These are phyloP conservation scores for Philereme transversata DNA, from an alignment of 2,888 invertebrate species.

Conservation along the genomic window DNA sequence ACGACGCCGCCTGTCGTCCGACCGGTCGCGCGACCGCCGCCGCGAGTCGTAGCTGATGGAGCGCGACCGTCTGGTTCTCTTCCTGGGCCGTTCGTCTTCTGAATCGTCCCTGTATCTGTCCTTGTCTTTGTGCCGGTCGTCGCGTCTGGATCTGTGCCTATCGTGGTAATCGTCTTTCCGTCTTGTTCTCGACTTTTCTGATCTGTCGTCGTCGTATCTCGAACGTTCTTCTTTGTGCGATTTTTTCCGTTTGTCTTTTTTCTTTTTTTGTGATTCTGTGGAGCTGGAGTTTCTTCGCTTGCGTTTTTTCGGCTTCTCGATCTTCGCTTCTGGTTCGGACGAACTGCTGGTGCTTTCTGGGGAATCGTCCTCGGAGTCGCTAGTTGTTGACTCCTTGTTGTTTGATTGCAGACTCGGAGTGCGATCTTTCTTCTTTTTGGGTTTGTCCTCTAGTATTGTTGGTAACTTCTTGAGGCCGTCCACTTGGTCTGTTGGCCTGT, in stretches of 20 bases:
- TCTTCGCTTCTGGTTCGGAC: conserved; percentile 55
- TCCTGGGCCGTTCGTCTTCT: conserved; percentile 66
- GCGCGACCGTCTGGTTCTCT: conserved; percentile 65
- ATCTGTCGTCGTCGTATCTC: conserved; percentile 59
- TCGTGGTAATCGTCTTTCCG: conserved; percentile 64
- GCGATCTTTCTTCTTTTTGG: conserved; percentile 58
- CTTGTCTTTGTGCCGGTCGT: conserved; percentile 60
- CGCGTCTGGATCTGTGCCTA: conserved; percentile 59
- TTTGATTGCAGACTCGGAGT: conserved; percentile 67
- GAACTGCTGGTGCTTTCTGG: conserved; percentile 57
- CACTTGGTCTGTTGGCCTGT: conserved; percentile 62
- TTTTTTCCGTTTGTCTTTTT: conserved; percentile 60
- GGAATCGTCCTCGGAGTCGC: conserved; percentile 69
- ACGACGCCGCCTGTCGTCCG: conserved; percentile 48
- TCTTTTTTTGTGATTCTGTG: conserved; percentile 62
- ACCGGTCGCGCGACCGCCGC: conserved; percentile 49
- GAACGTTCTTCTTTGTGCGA: conserved; percentile 55
- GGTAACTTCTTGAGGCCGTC: conserved; percentile 65
- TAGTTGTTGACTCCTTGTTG: conserved; percentile 69
- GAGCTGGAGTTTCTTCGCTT: conserved; percentile 67
- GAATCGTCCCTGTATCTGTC: conserved; percentile 71
- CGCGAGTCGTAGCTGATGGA: conserved; percentile 64
- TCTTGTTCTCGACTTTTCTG: conserved; percentile 55
- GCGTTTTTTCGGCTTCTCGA: conserved; percentile 64
- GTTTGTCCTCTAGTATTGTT: conserved; percentile 63